A percentile compares a stretch with the other conserved stretches of the same genome.
Conservation (phyloP, 2,113 vertebrate genomes). For the Elanus axillaris region DNA sequence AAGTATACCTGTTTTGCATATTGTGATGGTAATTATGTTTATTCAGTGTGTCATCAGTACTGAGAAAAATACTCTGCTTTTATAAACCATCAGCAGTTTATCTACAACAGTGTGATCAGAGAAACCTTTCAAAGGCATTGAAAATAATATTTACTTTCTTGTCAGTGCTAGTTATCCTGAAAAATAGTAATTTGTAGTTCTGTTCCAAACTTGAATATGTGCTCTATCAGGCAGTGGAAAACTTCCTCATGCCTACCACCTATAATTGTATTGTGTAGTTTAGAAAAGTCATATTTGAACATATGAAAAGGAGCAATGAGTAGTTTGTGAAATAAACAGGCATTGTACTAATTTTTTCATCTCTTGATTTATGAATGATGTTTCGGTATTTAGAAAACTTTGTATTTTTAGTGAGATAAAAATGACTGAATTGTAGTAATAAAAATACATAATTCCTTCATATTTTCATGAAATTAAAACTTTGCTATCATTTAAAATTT, state of each 20-base stretch:
- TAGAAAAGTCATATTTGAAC: neutral
- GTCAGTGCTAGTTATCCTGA: neutral
- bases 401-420: neutral
- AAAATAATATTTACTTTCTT: neutral
- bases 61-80: neutral
- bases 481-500: neutral
- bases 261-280: neutral
- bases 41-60: neutral
- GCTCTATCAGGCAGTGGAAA: neutral
- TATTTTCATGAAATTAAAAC: neutral
- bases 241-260: neutral
- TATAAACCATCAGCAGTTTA: neutral
- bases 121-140: neutral
- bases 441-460: neutral
- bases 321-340: neutral
- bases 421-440: neutral
- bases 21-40: neutral
- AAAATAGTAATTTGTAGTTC: neutral
- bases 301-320: rapidly evolving
- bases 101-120: neutral
- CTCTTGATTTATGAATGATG: neutral
- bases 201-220: neutral
- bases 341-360: neutral
- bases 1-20: neutral
- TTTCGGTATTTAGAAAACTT: neutral